Conservation (phyloP, 2,888 invertebrate species). For the Spilarctia lutea region DNA sequence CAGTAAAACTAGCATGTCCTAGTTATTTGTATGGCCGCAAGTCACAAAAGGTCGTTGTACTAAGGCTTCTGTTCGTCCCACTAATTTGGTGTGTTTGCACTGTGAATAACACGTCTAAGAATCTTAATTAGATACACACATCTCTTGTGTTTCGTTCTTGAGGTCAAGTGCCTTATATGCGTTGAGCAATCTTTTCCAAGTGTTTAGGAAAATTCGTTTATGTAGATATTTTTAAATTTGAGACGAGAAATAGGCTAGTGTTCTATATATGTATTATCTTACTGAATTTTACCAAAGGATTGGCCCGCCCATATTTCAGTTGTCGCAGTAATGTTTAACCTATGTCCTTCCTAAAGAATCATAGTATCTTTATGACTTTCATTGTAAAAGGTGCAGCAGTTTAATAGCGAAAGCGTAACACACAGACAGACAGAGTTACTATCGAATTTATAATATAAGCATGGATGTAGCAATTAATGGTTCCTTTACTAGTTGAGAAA, state of each 20-base stretch:
- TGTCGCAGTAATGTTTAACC: too few species aligned
- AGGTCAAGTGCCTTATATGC: background rate
- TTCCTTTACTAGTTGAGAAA: background rate
- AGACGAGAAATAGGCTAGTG: too few species aligned
- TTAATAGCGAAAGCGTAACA: too few species aligned
- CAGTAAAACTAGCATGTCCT: constrained; percentile 21
- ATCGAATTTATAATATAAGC: too few species aligned
- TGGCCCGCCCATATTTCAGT: too few species aligned
- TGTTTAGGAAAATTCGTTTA: background rate
- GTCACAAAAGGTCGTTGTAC: constrained; percentile 41
- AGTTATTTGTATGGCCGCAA: constrained; percentile 43
- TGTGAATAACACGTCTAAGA: constrained; percentile 27
- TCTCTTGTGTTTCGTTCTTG: constrained; percentile 2
- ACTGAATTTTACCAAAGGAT: too few species aligned
- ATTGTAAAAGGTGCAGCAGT: too few species aligned
- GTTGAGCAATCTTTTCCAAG: background rate
- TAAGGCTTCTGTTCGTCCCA: constrained; percentile 47
- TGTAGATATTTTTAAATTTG: too few species aligned
- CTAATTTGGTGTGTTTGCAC: constrained; percentile 21
- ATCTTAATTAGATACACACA: constrained; percentile 6
- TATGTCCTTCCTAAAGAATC: too few species aligned
- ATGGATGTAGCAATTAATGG: background rate
- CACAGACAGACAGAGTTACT: too few species aligned
- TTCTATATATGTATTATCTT: too few species aligned
- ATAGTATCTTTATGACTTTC: too few species aligned